These are phyloP conservation scores for Exephanes ischioxanthus DNA, from an alignment of 2,888 invertebrate genomes.

Conservation along the genomic window DNA sequence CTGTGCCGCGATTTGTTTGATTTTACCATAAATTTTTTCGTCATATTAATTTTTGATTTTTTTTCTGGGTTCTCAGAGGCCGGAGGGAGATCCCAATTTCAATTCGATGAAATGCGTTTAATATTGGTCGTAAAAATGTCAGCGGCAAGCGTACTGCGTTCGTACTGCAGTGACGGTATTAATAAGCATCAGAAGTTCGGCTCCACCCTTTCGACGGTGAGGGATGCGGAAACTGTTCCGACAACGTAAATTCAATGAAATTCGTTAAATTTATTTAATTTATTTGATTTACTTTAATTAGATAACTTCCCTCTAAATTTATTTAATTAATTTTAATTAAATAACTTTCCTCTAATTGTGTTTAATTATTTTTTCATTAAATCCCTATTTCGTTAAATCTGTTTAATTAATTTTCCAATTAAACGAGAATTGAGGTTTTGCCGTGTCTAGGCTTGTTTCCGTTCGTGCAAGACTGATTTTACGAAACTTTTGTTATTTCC, in stretches of 20 bases:
- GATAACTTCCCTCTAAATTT: not conserved
- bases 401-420: not conserved
- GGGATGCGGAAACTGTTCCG: constrained; percentile 1
- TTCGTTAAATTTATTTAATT: not conserved
- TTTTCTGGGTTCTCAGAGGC: not conserved
- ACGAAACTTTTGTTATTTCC: not conserved
- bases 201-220: constrained; percentile 81
- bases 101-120: constrained; percentile 64
- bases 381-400: not conserved
- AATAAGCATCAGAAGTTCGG: constrained; percentile 79
- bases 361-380: not conserved
- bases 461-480: not conserved
- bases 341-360: not conserved
- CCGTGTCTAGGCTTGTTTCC: not conserved
- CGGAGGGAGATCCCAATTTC: constrained; percentile 13
- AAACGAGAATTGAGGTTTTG: not conserved
- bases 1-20: constrained; percentile 24
- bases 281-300: not conserved
- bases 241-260: constrained; percentile 9
- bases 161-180: constrained; percentile 76
- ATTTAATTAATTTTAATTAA: not conserved
- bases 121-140: constrained; percentile 78
- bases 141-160: constrained; percentile 77
- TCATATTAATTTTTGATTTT: not conserved
- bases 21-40: not conserved